Percentiles rank a stretch among this genome's conserved stretches.
Evolutionary conservation across 2,113 vertebrate species (phyloP).

Genomic region (Erinaceus europaeus): DNA sequence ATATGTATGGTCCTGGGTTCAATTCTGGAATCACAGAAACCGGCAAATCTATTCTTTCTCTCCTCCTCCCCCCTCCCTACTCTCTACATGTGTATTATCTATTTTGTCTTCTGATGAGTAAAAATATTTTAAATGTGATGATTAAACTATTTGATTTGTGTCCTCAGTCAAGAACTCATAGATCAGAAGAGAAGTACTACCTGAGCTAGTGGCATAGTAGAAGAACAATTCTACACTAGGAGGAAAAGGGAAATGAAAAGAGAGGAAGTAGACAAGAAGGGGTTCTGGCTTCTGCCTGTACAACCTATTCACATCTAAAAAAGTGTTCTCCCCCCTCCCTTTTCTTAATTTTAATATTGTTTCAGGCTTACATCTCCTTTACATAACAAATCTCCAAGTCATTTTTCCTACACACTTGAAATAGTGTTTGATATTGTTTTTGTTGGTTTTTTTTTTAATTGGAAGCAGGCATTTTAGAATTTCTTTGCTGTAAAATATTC

Average conservation of each 20-base stretch:
- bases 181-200: neutral
- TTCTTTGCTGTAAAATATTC: neutral
- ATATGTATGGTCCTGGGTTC: too few species aligned
- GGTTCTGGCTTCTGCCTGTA: neutral
- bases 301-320: neutral
- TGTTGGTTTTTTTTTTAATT: neutral
- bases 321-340: neutral
- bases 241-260: neutral
- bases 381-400: neutral
- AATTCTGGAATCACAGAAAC: too few species aligned
- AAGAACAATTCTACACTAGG: neutral
- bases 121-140: slow-evolving; percentile 1
- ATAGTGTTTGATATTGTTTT: neutral
- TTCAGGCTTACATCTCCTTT: neutral
- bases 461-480: neutral
- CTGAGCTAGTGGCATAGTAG: too few species aligned
- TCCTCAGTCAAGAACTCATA: neutral
- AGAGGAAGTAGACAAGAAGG: neutral
- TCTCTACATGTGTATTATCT: too few species aligned
- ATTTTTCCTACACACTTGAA: neutral
- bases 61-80: too few species aligned
- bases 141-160: slow-evolving; percentile 23
- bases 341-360: too few species aligned
- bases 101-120: neutral
- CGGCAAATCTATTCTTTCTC: too few species aligned